Evolutionary conservation across 2,113 vertebrate species (phyloP).

Genomic region (Phocoena sinus): DNA sequence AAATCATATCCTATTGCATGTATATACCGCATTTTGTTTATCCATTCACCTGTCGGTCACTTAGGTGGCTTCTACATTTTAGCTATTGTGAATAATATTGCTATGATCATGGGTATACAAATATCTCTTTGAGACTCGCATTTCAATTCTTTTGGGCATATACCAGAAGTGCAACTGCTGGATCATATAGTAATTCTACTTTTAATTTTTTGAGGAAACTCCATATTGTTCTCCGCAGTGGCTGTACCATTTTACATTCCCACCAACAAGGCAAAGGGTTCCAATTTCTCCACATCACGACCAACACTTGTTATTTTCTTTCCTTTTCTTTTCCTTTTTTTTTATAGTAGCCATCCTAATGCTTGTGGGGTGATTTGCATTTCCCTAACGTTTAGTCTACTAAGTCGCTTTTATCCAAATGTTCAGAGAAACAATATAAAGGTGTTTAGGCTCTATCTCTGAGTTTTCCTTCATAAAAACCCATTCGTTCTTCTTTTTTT

Average conservation of each 20-base stretch:
- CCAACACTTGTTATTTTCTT: background rate
- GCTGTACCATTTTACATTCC: background rate
- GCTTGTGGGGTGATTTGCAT: background rate
- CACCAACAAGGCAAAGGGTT: background rate
- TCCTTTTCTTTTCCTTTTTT: background rate
- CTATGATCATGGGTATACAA: background rate
- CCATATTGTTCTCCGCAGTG: background rate
- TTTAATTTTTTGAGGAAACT: background rate
- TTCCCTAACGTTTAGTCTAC: background rate
- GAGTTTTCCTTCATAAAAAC: slow-evolving; percentile 6
- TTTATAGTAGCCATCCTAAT: background rate
- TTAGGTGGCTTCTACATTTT: background rate
- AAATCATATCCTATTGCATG: background rate
- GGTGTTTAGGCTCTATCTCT: background rate
- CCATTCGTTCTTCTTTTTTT: background rate
- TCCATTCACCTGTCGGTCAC: background rate
- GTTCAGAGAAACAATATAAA: background rate
- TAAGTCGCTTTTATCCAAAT: background rate
- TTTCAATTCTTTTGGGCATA: background rate
- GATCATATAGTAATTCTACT: background rate
- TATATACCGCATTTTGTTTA: background rate
- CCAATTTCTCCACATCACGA: background rate
- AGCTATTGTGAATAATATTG: background rate
- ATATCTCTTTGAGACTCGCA: background rate
- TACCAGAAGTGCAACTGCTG: background rate